phyloP scores from a whole-genome alignment of 2,888 invertebrate genomes.

The Invenusta paracnida region DNA sequence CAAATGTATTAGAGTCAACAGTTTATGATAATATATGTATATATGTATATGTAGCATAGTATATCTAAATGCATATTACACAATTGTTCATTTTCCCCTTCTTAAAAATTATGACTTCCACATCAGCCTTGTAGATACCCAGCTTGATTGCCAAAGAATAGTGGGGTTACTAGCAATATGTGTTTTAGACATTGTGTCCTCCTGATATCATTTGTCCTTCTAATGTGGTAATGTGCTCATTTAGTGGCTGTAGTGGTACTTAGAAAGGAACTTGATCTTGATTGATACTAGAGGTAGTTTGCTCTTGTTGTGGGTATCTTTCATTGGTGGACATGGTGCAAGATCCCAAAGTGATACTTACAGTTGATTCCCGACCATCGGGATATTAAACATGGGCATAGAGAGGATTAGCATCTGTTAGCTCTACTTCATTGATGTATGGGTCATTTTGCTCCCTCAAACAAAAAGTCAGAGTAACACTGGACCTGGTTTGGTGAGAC shows the following conservation, averaged over 20 bases:
- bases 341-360: not conserved
- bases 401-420: too few species aligned
- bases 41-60: too few species aligned
- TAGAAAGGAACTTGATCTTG: not conserved
- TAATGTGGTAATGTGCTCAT: not conserved
- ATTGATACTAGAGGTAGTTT: not conserved
- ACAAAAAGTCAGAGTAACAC: not conserved
- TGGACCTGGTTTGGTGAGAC: constrained; percentile 23
- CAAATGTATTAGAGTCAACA: too few species aligned
- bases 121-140: too few species aligned
- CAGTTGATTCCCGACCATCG: too few species aligned
- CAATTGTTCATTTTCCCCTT: too few species aligned
- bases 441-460: not conserved
- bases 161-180: not conserved
- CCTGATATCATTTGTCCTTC: not conserved
- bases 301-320: not conserved
- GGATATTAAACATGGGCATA: too few species aligned
- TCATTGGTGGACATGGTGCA: not conserved
- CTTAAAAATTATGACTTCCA: too few species aligned
- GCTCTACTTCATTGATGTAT: too few species aligned
- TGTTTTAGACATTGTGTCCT: not conserved
- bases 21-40: too few species aligned
- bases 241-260: not conserved
- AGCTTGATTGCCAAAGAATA: not conserved
- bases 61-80: too few species aligned